phyloP scores from a whole-genome alignment of 2,888 invertebrate genomes.

The Diabrotica balteata region DNA sequence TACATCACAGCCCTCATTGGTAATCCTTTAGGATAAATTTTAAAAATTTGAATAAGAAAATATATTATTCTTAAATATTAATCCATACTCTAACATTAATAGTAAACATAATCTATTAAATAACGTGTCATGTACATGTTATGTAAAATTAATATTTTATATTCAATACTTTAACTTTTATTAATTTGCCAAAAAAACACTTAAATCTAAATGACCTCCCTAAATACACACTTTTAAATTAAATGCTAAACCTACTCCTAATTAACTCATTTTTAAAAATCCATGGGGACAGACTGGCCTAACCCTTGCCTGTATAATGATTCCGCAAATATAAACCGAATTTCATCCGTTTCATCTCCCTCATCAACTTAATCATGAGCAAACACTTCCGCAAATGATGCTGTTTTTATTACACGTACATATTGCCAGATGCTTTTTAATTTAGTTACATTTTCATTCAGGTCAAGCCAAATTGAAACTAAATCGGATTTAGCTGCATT shows the following conservation, averaged over 20 bases:
- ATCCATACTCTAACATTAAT: too few relatives aligned
- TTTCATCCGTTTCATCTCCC: conserved; percentile 25
- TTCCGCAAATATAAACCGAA: conserved; percentile 29
- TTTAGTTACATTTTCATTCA: conserved; percentile 34
- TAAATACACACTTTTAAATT: too few relatives aligned
- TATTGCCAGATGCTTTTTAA: conserved; percentile 30
- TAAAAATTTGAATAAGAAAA: too few relatives aligned
- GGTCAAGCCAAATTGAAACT: conserved; percentile 26
- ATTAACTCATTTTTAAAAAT: conserved; percentile 1
- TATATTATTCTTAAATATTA: too few relatives aligned
- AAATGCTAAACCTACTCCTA: not conserved
- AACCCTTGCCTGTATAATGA: conserved; percentile 25
- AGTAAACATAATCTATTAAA: too few relatives aligned
- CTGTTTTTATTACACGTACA: conserved; percentile 12
- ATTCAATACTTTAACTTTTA: too few relatives aligned
- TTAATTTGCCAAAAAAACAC: too few relatives aligned
- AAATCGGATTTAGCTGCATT: conserved; percentile 24
- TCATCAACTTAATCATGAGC: conserved; percentile 33
- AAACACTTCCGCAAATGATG: conserved; percentile 26
- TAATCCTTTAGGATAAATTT: too few relatives aligned
- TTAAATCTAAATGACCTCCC: too few relatives aligned
- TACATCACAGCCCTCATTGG: too few relatives aligned
- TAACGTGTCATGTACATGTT: too few relatives aligned
- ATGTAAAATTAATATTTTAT: too few relatives aligned
- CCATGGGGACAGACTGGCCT: conserved; percentile 9